Conservation (phyloP, 2,888 invertebrate species). For the Meta bourneti region DNA sequence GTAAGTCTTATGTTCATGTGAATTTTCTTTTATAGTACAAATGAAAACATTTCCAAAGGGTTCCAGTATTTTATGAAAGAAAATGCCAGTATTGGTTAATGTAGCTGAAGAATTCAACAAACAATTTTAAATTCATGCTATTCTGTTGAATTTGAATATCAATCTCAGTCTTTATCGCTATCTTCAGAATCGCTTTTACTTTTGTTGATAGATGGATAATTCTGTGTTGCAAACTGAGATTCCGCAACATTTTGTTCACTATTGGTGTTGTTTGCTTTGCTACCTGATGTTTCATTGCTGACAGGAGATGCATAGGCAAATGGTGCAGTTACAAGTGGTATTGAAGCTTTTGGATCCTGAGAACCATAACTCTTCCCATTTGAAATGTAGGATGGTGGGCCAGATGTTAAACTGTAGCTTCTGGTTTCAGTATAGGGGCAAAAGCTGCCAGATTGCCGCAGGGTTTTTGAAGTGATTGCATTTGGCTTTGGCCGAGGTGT, state of each 20-base stretch:
- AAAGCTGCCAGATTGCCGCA: constrained; percentile 60
- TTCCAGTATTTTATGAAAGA: neutral
- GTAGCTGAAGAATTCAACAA: too few species aligned
- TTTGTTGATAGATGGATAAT: constrained; percentile 9
- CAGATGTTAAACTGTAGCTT: constrained; percentile 40
- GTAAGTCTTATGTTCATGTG: neutral
- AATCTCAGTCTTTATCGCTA: constrained; percentile 22
- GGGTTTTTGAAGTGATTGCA: constrained; percentile 65
- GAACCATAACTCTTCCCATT: constrained; percentile 37
- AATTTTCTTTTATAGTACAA: neutral
- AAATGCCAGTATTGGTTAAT: too few species aligned
- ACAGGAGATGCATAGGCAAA: constrained; percentile 44
- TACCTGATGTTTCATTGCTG: neutral
- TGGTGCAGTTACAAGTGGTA: constrained; percentile 68
- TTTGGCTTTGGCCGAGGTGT: constrained; percentile 30
- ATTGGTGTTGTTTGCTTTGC: neutral
- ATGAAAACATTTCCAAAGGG: neutral
- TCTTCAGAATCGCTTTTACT: constrained; percentile 66
- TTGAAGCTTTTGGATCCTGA: constrained; percentile 58
- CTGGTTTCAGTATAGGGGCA: constrained; percentile 41
- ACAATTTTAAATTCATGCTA: too few species aligned
- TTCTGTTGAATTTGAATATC: neutral
- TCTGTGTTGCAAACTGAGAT: neutral
- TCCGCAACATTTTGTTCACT: neutral
- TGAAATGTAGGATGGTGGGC: constrained; percentile 57